Percentiles rank a stretch among this genome's conserved stretches.
phyloP scores from a whole-genome alignment of 2,113 vertebrate genomes.

The Bambusicola thoracicus region DNA sequence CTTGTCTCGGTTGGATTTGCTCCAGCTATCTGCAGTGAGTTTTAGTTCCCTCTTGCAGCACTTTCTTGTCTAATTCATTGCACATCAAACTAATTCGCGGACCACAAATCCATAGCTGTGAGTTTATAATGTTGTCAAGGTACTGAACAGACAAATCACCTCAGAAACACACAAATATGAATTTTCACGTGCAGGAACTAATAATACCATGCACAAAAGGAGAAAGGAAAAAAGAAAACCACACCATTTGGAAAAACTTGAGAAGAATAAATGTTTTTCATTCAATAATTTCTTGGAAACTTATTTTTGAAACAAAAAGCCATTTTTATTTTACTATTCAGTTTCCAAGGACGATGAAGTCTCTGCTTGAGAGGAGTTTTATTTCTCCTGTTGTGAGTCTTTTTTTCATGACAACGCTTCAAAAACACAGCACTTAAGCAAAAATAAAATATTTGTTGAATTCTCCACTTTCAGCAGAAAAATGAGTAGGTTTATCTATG shows the following conservation, averaged over 20 bases:
- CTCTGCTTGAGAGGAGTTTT: background rate
- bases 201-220: background rate
- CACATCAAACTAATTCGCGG: background rate
- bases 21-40: slow-evolving; percentile 30
- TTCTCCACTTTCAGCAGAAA: background rate
- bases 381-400: background rate
- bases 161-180: background rate
- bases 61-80: background rate
- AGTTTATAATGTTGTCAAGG: background rate
- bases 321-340: rapidly evolving
- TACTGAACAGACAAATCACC: background rate
- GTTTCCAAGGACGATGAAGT: background rate
- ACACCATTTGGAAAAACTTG: background rate
- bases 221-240: background rate
- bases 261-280: background rate
- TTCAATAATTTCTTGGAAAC: background rate
- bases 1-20: background rate
- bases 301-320: background rate
- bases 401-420: background rate
- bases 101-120: background rate
- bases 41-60: slow-evolving; percentile 16
- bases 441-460: background rate
- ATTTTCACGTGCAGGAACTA: background rate
- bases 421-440: background rate
- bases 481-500: background rate